These are phyloP conservation scores for Fopius arisanus DNA, from an alignment of 1,140 invertebrate species.

Conservation along the genomic window DNA sequence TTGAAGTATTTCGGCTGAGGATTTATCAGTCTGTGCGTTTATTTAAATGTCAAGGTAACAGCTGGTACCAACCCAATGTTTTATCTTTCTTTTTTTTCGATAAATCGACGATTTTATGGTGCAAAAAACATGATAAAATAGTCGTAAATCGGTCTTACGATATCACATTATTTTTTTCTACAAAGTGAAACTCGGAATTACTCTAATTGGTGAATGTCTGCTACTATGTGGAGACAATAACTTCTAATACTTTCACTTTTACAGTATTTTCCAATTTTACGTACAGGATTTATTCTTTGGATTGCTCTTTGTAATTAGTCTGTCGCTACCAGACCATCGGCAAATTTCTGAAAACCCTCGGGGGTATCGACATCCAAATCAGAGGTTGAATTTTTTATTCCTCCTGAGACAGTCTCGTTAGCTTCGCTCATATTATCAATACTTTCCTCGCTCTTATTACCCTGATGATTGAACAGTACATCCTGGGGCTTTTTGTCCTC, in stretches of 20 bases:
- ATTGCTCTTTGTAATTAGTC: conserved; percentile 35
- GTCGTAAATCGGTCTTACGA: background rate
- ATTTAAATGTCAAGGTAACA: background rate
- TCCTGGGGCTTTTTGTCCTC: background rate
- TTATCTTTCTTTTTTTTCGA: background rate
- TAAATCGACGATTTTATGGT: background rate
- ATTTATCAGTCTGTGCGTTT: background rate
- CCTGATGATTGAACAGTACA: background rate
- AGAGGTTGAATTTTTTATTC: conserved; percentile 13
- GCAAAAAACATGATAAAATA: background rate
- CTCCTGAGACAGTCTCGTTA: background rate
- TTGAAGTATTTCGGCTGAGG: background rate
- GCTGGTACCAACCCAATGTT: background rate
- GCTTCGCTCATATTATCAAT: background rate
- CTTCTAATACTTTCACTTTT: conserved; percentile 11
- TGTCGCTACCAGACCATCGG: conserved; percentile 40
- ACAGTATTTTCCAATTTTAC: background rate
- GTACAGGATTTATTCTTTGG: background rate
- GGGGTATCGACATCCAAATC: conserved; percentile 36
- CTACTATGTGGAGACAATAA: background rate
- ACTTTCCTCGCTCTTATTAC: conserved; percentile 14
- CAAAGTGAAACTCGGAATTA: background rate
- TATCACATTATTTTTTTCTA: background rate
- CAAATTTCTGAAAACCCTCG: conserved; percentile 46
- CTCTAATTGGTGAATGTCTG: background rate